Evolutionary conservation across 2,113 vertebrate genomes (phyloP).

Genomic region (Pyrgilauda ruficollis): DNA sequence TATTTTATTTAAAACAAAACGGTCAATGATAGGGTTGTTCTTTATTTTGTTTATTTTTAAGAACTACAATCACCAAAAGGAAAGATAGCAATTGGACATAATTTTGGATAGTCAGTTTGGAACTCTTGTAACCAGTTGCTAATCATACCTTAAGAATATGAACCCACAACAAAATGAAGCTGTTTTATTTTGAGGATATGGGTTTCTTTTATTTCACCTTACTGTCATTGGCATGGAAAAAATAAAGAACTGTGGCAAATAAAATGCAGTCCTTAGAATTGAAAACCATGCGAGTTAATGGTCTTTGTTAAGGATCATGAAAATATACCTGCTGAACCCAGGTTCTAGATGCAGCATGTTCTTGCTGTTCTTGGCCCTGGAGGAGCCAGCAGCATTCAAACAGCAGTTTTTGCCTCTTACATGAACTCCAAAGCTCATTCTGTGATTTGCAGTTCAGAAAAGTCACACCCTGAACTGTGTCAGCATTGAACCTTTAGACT

Average conservation of each 20-base stretch:
- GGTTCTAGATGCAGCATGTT: background rate
- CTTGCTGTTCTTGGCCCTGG: background rate
- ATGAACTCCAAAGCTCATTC: background rate
- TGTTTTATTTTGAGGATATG: background rate
- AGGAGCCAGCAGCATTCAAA: background rate
- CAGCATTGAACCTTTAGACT: background rate
- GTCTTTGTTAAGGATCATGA: background rate
- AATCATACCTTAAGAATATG: background rate
- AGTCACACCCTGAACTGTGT: background rate
- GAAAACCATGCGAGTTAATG: constrained; percentile 21
- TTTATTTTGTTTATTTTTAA: background rate
- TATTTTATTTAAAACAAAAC: background rate
- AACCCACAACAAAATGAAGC: background rate
- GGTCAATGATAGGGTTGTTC: fast-evolving
- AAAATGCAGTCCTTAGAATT: background rate
- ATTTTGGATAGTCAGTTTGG: background rate
- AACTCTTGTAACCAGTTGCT: background rate
- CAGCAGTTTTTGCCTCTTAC: background rate
- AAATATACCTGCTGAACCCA: background rate
- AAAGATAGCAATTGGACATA: background rate
- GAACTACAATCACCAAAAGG: background rate
- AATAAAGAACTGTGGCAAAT: background rate
- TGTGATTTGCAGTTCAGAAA: background rate
- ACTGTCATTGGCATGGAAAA: constrained; percentile 9
- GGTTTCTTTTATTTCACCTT: constrained; percentile 30